Percentiles rank a stretch among this genome's conserved stretches.
Evolutionary conservation across 2,797 vertebrate species (phyloP).

Genomic region (Leptatherina wallacei): DNA sequence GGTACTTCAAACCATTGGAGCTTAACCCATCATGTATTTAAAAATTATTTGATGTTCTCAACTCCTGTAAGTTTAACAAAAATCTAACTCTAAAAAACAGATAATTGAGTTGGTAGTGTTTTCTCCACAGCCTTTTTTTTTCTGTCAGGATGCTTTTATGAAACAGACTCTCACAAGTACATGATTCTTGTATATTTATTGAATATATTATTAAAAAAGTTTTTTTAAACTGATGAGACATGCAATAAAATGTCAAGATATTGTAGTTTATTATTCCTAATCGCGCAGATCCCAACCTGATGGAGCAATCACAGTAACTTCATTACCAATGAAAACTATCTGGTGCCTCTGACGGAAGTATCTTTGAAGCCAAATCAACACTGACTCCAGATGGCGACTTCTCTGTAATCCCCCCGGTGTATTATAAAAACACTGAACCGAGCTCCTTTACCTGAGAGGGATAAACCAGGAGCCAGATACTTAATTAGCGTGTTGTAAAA

Average conservation of each 20-base stretch:
- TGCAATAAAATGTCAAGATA: constrained; percentile 66
- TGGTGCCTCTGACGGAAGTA: constrained; percentile 38
- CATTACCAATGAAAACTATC: constrained; percentile 61
- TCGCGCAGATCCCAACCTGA: constrained; percentile 27
- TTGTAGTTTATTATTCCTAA: constrained; percentile 54
- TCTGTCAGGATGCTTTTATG: constrained; percentile 60
- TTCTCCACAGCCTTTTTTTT: constrained; percentile 28
- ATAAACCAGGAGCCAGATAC: constrained; percentile 2
- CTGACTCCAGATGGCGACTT: constrained; percentile 18
- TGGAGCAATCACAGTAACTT: constrained; percentile 30
- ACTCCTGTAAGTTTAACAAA: constrained; percentile 42
- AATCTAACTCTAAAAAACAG: constrained; percentile 21
- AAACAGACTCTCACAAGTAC: constrained; percentile 35
- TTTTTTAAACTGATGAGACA: constrained; percentile 59
- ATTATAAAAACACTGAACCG: constrained; percentile 7
- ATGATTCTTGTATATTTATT: constrained; percentile 80
- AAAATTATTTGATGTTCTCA: constrained; percentile 49
- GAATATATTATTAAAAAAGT: constrained; percentile 71
- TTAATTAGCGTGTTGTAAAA: constrained; percentile 7
- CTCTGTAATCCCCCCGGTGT: not conserved
- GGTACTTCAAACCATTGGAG: constrained; percentile 51
- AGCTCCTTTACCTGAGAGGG: constrained; percentile 5
- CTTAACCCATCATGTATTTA: constrained; percentile 44
- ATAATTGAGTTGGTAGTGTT: constrained; percentile 3
- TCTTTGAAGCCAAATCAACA: constrained; percentile 17